These are phyloP conservation scores for Parnassius mnemosyne DNA, from an alignment of 2,888 invertebrate species.

Conservation along the genomic window DNA sequence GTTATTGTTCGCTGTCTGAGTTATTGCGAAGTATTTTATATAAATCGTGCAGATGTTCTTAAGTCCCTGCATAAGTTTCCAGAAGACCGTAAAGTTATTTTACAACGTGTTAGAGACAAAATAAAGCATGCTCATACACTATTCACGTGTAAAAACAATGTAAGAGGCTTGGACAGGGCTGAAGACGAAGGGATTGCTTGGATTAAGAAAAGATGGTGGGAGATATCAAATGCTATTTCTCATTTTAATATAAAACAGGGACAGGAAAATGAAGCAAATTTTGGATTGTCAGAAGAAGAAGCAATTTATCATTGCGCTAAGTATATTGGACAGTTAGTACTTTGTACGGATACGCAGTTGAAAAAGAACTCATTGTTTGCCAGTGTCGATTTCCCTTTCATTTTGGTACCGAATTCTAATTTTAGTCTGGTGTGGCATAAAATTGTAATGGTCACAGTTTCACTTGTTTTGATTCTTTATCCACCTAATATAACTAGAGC, in stretches of 20 bases:
- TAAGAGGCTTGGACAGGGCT: conserved; percentile 51
- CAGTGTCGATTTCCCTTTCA: conserved; percentile 59
- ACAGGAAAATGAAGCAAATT: conserved; percentile 34
- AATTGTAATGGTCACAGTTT: conserved; percentile 49
- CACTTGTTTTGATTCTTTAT: conserved; percentile 49
- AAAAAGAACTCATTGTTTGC: conserved; percentile 55
- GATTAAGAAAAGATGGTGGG: conserved; percentile 67
- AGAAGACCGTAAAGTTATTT: conserved; percentile 47
- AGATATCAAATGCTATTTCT: conserved; percentile 46
- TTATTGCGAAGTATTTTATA: conserved; percentile 56
- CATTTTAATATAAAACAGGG: conserved; percentile 39
- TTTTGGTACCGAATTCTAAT: conserved; percentile 51
- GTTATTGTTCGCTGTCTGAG: conserved; percentile 53
- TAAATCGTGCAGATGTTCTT: conserved; percentile 46
- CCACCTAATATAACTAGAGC: conserved; percentile 48
- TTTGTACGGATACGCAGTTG: conserved; percentile 53
- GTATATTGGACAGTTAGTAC: conserved; percentile 63
- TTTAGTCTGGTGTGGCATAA: conserved; percentile 51
- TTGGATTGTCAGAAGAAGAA: conserved; percentile 51
- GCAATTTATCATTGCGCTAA: conserved; percentile 62
- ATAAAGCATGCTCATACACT: conserved; percentile 56
- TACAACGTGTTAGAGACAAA: conserved; percentile 43
- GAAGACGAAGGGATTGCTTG: conserved; percentile 65
- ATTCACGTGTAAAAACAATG: conserved; percentile 49
- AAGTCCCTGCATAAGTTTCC: conserved; percentile 53